Conservation (phyloP, 2,113 vertebrate genomes). For the Charadrius vociferus region DNA sequence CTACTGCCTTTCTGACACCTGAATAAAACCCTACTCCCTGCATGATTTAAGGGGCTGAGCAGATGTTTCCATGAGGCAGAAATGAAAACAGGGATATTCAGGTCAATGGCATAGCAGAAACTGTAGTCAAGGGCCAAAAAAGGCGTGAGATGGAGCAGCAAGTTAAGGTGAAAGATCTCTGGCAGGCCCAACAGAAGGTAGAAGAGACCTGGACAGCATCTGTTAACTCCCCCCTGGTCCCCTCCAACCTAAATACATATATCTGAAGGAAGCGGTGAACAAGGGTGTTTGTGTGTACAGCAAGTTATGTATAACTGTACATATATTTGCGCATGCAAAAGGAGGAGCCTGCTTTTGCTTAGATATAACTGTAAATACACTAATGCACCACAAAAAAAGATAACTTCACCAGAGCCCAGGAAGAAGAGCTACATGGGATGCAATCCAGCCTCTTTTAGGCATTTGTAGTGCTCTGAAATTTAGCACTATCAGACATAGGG, state of each 20-base stretch:
- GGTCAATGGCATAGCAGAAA: neutral
- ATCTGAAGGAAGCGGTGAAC: neutral
- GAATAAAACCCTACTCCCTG: neutral
- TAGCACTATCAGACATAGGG: neutral
- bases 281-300: neutral
- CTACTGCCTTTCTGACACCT: constrained; percentile 2
- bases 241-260: neutral
- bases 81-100: constrained; percentile 38
- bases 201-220: neutral
- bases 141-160: neutral
- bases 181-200: neutral
- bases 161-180: neutral
- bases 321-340: neutral
- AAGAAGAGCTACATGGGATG: neutral
- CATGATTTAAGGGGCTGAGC: neutral
- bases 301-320: neutral
- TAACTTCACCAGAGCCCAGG: neutral
- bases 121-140: neutral
- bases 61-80: neutral
- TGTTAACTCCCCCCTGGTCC: neutral
- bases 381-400: neutral
- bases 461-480: neutral
- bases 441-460: neutral
- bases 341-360: neutral
- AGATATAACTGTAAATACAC: neutral